A percentile compares a stretch with the other conserved stretches of the same genome.
Conservation (phyloP, 2,113 vertebrate genomes). For the Oryzias javanicus region DNA sequence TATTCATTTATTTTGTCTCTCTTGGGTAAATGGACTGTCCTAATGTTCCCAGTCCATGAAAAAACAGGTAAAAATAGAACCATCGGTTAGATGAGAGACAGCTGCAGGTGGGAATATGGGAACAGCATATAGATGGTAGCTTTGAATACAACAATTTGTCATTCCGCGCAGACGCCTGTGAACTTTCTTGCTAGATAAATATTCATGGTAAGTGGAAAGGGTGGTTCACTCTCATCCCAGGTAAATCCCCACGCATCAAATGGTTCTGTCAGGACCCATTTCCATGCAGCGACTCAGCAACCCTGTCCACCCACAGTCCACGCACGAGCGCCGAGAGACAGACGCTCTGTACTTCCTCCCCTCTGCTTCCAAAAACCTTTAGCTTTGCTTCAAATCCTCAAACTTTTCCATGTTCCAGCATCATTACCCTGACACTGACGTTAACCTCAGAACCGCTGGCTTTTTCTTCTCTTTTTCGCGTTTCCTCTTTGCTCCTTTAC, state of each 20-base stretch:
- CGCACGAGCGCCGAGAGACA: conserved; percentile 50
- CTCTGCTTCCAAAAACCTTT: neutral
- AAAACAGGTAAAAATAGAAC: conserved; percentile 11
- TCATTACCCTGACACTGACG: conserved; percentile 41
- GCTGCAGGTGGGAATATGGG: conserved; percentile 37
- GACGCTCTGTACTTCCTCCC: conserved; percentile 18
- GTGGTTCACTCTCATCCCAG: conserved; percentile 52
- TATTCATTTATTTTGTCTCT: neutral
- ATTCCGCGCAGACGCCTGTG: conserved; percentile 55
- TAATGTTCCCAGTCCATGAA: conserved; percentile 9
- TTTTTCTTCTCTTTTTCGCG: conserved; percentile 12
- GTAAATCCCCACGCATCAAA: conserved; percentile 72
- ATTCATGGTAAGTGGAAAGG: conserved; percentile 69
- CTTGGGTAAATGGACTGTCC: neutral
- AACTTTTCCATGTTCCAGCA: conserved; percentile 6
- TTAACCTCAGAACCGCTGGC: conserved; percentile 7
- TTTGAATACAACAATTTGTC: conserved; percentile 56
- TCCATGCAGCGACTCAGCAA: conserved; percentile 65
- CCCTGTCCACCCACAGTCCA: conserved; percentile 60
- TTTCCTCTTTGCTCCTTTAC: conserved; percentile 35
- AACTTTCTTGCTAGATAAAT: conserved; percentile 66
- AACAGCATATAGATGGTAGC: conserved; percentile 49
- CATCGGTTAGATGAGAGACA: conserved; percentile 21
- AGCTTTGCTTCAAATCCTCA: conserved; percentile 6
- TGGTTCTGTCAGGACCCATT: conserved; percentile 74